Base-by-base conservation (phyloP, 53 echinoderm and acorn worm species). In the Henricia sp. region DNA sequence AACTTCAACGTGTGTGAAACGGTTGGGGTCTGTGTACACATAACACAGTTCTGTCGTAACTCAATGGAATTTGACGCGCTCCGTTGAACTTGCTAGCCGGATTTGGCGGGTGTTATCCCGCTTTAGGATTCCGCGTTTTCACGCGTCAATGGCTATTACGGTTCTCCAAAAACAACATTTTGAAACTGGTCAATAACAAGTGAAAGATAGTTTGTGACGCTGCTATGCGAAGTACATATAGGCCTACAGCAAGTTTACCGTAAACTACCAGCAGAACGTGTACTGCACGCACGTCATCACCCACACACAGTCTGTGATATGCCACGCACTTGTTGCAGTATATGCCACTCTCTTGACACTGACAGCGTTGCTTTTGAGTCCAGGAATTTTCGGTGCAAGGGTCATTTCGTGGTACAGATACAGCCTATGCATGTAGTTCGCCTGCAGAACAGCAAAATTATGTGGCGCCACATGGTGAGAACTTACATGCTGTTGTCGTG, bases 11-110 rank as follows among this genome's bases (percentile, higher is more conserved):
- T 60, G 33, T 6, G 44, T 13, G 6, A 44, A 44, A 44, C 44
- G 50, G 76, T 76, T 57, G 59, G 58, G 76, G 5, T n/a, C 20
- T 40, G 29, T 63, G 65, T 80, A 80, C 80, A 80, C 80, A 80
- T n/a, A n/a, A n/a, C 80, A 44, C 46, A 44, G 0, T n/a, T 43
- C 35, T 12, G 63, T 10, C 42, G 28, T 27, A 1, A 28, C 1
- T 80, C 44, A 80, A 80, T 34, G 50, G 72, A 26, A 38, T n/a
- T n/a, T 3, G 32, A 33, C 64, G 80, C 65, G 64, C 65, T 60
- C 62, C 46, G 64, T 29, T 80, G 80, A 65, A 80, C 80, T 34
- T 48, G 42, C 19, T 63, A 14, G 50, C 29, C 48, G 52, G 80
- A 64, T 63, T 80, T 62, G 72, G 34, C 17, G 8, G 48, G 80